Conservation (phyloP, 2,888 invertebrate genomes). For the Rhopalosiphum nymphaeae region DNA sequence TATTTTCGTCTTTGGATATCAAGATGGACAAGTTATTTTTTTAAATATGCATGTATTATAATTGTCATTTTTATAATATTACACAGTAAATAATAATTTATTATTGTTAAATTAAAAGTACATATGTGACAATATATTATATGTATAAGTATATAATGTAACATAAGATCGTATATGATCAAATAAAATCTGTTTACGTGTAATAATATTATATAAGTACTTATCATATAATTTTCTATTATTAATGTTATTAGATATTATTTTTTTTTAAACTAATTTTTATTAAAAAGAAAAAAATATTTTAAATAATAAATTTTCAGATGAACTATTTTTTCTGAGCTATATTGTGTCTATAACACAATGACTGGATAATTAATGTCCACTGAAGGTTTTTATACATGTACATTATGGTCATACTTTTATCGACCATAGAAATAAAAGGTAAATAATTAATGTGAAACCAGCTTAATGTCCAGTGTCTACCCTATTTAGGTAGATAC, state of each 20-base stretch:
- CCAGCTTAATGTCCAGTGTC: background rate
- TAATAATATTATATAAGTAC: too few relatives aligned
- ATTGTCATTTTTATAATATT: background rate
- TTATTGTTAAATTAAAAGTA: slow-evolving; percentile 1
- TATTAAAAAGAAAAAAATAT: background rate
- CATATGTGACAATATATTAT: background rate
- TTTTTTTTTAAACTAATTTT: background rate
- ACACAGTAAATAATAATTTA: background rate
- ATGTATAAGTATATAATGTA: background rate
- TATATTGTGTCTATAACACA: background rate
- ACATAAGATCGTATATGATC: background rate
- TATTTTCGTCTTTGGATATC: background rate
- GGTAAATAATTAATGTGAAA: background rate
- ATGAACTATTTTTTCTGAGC: background rate
- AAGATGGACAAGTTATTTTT: slow-evolving; percentile 12
- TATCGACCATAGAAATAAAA: background rate
- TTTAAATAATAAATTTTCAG: background rate
- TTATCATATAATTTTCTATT: background rate
- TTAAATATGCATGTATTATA: background rate
- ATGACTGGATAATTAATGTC: background rate
- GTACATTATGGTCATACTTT: background rate
- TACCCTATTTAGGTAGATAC: background rate
- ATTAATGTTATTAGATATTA: background rate
- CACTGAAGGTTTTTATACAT: background rate
- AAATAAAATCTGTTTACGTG: background rate